Percentiles rank a stretch among this genome's conserved stretches.
Evolutionary conservation across 2,113 vertebrate genomes (phyloP).

Genomic region (Cygnus atratus): DNA sequence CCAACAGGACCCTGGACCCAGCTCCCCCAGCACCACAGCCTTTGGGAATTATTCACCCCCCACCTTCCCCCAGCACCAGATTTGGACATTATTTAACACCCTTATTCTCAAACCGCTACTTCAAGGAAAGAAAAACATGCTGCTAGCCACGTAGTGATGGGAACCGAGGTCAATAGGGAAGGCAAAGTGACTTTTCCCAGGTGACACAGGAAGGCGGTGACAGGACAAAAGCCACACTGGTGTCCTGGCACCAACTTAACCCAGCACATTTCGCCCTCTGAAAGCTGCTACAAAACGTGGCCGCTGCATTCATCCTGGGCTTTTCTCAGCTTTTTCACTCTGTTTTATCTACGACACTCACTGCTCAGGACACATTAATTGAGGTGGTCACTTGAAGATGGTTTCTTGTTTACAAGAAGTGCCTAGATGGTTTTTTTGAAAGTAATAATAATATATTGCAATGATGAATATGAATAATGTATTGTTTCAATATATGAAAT

Average conservation of each 20-base stretch:
- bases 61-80: not conserved
- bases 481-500: not conserved
- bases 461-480: not conserved
- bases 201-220: not conserved
- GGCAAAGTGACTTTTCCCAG: not conserved
- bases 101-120: not conserved
- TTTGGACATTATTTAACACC: not conserved
- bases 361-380: not conserved
- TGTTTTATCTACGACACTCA: not conserved
- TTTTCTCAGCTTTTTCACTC: not conserved
- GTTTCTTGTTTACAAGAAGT: not conserved
- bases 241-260: accelerated
- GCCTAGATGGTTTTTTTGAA: not conserved
- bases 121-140: accelerated
- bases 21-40: not conserved
- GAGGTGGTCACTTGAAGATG: accelerated
- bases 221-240: not conserved
- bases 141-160: not conserved
- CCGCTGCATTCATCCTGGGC: not conserved
- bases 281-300: not conserved
- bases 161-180: not conserved
- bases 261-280: not conserved
- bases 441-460: not conserved
- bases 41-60: not conserved
- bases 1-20: accelerated